These are phyloP conservation scores for Neoarius graeffei DNA, from an alignment of 2,113 vertebrate species.

Conservation along the genomic window DNA sequence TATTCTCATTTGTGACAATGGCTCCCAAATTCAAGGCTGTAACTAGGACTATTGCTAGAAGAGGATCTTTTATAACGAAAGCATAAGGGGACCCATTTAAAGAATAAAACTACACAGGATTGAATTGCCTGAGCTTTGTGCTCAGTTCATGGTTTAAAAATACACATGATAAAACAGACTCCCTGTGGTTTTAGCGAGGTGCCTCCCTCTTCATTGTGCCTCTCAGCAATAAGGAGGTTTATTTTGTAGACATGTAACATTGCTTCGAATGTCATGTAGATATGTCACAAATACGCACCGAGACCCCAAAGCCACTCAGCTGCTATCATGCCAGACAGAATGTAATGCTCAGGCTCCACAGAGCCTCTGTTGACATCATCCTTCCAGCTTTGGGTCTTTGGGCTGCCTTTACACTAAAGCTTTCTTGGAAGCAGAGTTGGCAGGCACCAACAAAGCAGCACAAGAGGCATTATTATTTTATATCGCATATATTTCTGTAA, in stretches of 20 bases:
- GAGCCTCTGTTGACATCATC: conserved; percentile 42
- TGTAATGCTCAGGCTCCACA: conserved; percentile 17
- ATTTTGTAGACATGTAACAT: conserved; percentile 41
- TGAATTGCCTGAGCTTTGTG: conserved; percentile 3
- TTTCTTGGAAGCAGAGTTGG: conserved; percentile 24
- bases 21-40: not conserved
- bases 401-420: conserved; percentile 14
- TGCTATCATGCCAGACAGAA: conserved; percentile 19
- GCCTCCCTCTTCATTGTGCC: not conserved
- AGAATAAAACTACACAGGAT: not conserved
- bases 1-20: not conserved
- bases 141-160: conserved; percentile 43
- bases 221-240: conserved; percentile 29
- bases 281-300: conserved; percentile 34
- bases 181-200: conserved; percentile 15
- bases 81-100: not conserved
- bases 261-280: conserved; percentile 34
- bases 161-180: conserved; percentile 34
- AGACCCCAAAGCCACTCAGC: conserved; percentile 31
- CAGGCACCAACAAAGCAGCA: conserved; percentile 11
- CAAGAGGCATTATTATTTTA: not conserved
- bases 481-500: not conserved
- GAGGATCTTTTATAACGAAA: not conserved
- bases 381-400: conserved; percentile 26
- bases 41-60: conserved; percentile 1